Base-by-base conservation (phyloP, 2,888 invertebrate genomes). In the Mechanitis mazaeus region DNA sequence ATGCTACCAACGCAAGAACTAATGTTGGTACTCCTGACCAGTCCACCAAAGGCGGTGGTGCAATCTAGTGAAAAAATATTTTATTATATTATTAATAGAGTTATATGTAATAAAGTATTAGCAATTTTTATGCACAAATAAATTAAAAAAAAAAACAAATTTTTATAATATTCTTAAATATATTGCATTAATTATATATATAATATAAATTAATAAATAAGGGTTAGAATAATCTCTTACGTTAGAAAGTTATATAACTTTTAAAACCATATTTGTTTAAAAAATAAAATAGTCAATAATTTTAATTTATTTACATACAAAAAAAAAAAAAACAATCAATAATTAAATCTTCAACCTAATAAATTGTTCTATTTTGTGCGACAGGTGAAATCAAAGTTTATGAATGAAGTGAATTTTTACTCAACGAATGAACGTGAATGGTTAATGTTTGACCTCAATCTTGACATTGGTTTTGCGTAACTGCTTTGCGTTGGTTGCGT, bases 391-490 rank as follows among this genome's bases (percentile, higher is more conserved):
- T 61, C 56, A 55, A 42, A 59, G 57, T 66, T 68, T 58, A 67
- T 72, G 68, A 72, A 72, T 70, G 69, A 68, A 66, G 63, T 62
- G 55, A 61, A 61, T 60, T 66, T 68, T 64, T 65, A 59, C 68
- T 61, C 58, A 64, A 67, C 65, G 69, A 71, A 75, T 76, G 65
- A 68, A 65, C 72, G 73, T 73, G 3, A 4, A 1, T 68, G 61
- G 64, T 69, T 72, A 73, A 74, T 79, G 75, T 82, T 81, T 80
- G 79, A 77, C 74, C 71, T 72, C 75, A 85, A 66, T 85, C 87
- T 86, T 88, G 87, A 87, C 88, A 87, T 86, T 87, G 87, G 76
- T 69, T 78, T 80, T 80, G 75, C 81, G 78, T 81, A 81, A 82
- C 78, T 76, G 75, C 69, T 75, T 20, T 20, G 20, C 20, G 20